Percentiles rank a stretch among this genome's conserved stretches.
phyloP scores from a whole-genome alignment of 2,888 invertebrate genomes.

The Caenorhabditis panamensis region DNA sequence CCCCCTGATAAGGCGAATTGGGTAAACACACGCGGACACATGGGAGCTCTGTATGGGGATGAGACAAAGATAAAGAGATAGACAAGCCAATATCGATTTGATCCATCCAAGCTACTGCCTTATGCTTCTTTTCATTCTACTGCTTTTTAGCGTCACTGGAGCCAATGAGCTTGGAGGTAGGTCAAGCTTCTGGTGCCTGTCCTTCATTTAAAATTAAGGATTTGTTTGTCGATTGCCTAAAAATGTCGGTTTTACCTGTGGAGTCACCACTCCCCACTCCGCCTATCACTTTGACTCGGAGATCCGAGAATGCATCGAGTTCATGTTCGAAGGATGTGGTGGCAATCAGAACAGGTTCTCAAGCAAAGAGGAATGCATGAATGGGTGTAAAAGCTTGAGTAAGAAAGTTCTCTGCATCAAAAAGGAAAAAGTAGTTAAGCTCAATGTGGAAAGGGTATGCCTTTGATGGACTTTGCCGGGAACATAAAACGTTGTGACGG shows the following conservation, averaged over 20 bases:
- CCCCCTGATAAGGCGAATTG: constrained; percentile 4
- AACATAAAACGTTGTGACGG: constrained; percentile 75
- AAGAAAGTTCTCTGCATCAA: background rate
- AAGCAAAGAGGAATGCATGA: constrained; percentile 69
- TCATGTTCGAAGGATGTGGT: constrained; percentile 76
- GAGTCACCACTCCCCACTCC: constrained; percentile 66
- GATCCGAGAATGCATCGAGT: constrained; percentile 73
- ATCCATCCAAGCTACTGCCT: no score
- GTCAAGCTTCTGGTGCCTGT: no score
- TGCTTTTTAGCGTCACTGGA: background rate
- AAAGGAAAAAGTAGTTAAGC: constrained; percentile 51
- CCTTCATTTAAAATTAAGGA: constrained; percentile 33
- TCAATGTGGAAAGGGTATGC: constrained; percentile 73
- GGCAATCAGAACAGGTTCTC: constrained; percentile 75
- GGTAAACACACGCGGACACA: constrained; percentile 17
- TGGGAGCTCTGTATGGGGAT: background rate
- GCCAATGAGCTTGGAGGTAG: constrained; percentile 44
- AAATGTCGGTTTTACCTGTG: constrained; percentile 71
- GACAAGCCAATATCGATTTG: background rate
- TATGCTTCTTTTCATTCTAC: no score
- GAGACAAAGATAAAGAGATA: background rate
- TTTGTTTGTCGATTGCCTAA: constrained; percentile 72
- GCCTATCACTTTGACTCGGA: constrained; percentile 72
- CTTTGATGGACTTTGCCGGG: constrained; percentile 76
- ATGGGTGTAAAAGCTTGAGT: constrained; percentile 72